Evolutionary conservation across 2,113 vertebrate genomes (phyloP).

Genomic region (Trichechus manatus): DNA sequence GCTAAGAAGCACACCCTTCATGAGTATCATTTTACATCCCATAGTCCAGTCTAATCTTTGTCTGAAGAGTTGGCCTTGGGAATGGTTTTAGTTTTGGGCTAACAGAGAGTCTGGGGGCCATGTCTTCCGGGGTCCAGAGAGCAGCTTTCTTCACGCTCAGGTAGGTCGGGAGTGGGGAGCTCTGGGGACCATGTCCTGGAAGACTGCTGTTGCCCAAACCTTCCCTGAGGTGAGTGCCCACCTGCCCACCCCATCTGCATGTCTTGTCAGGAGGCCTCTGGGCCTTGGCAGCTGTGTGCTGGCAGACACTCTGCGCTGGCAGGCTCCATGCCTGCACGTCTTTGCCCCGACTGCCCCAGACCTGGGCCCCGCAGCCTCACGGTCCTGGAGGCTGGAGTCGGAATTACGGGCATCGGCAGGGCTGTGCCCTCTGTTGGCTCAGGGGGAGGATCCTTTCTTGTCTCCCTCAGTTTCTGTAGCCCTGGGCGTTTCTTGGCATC

Average conservation of each 20-base stretch:
- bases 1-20: no score
- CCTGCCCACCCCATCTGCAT: neutral
- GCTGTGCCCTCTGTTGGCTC: neutral
- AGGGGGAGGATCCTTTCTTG: no score
- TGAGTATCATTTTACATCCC: no score
- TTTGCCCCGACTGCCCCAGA: neutral
- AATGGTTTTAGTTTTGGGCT: no score
- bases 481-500: no score
- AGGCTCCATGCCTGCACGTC: neutral
- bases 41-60: no score
- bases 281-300: neutral
- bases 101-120: no score
- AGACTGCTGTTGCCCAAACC: neutral
- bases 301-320: neutral
- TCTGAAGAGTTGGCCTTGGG: no score
- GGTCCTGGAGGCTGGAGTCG: neutral
- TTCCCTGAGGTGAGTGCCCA: neutral
- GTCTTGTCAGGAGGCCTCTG: neutral
- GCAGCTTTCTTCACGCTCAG: rapidly evolving
- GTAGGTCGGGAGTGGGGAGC: neutral
- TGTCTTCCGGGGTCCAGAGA: neutral
- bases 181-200: neutral
- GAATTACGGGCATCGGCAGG: neutral
- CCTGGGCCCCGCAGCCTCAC: neutral
- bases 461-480: no score